These are phyloP conservation scores for Amorpha juglandis DNA, from an alignment of 2,888 invertebrate species.

Conservation along the genomic window DNA sequence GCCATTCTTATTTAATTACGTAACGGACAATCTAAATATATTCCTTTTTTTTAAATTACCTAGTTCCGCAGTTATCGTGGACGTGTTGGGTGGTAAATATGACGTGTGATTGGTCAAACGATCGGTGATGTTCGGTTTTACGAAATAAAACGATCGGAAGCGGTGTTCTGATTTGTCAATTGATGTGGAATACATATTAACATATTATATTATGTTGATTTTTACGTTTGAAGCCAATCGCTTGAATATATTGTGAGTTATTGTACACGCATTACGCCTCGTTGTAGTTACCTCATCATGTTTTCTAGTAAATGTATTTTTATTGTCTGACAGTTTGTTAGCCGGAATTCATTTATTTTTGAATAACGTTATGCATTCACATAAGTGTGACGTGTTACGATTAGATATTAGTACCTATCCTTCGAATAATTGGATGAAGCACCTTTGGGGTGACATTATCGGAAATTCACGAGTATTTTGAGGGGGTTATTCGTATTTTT, in stretches of 20 bases:
- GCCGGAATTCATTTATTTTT: neutral
- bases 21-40: neutral
- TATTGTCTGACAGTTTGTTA: neutral
- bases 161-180: constrained; percentile 21
- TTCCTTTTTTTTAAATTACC: neutral
- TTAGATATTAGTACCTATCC: no score
- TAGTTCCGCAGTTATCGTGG: constrained; percentile 12
- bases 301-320: neutral
- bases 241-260: neutral
- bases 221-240: neutral
- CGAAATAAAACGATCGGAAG: constrained; percentile 13
- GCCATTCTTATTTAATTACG: neutral
- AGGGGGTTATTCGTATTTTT: no score
- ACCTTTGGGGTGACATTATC: no score
- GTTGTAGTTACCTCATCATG: neutral
- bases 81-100: constrained; percentile 2
- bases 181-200: constrained; percentile 16
- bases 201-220: constrained; percentile 13
- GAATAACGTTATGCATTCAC: no score
- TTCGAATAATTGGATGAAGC: no score
- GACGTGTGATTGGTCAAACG: constrained; percentile 19
- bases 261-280: neutral
- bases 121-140: constrained; percentile 18
- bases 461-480: no score
- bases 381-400: no score